Evolutionary conservation across 2,113 vertebrate species (phyloP).

Genomic region (Fulmarus glacialis): DNA sequence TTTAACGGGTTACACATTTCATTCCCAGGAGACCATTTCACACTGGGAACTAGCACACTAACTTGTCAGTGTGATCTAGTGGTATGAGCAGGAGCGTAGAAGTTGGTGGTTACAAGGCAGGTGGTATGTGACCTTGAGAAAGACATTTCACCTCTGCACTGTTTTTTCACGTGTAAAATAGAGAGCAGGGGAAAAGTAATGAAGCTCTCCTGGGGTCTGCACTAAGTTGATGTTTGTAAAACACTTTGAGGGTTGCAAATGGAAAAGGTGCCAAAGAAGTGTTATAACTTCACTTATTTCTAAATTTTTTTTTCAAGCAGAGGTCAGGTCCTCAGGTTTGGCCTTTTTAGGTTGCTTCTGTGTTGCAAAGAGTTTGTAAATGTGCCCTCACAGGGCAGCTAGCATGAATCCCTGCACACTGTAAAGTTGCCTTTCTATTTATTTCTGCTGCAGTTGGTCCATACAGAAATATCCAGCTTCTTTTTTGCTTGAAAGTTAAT

Average conservation of each 20-base stretch:
- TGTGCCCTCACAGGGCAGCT: not conserved
- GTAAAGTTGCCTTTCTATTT: not conserved
- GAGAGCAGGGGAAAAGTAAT: not conserved
- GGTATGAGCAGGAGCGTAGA: not conserved
- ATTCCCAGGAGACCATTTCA: not conserved
- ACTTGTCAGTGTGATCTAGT: not conserved
- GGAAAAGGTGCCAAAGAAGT: not conserved
- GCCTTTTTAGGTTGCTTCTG: not conserved
- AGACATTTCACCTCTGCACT: not conserved
- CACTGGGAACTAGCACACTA: not conserved
- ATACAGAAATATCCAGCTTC: not conserved
- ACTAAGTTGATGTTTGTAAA: not conserved
- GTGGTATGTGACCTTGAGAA: not conserved
- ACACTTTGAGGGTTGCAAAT: not conserved
- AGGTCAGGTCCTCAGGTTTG: not conserved
- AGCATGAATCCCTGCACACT: not conserved
- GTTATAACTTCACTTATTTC: not conserved
- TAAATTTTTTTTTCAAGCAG: not conserved
- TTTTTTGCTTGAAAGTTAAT: not conserved
- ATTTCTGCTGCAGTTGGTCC: not conserved
- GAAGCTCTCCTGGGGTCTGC: not conserved
- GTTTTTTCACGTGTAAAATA: not conserved
- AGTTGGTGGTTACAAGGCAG: not conserved
- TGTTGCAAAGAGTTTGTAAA: not conserved
- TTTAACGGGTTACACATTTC: not conserved